A percentile compares a stretch with the other conserved stretches of the same genome.
Evolutionary conservation across 2,888 invertebrate species (phyloP).

Genomic region (Phengaris alcon): DNA sequence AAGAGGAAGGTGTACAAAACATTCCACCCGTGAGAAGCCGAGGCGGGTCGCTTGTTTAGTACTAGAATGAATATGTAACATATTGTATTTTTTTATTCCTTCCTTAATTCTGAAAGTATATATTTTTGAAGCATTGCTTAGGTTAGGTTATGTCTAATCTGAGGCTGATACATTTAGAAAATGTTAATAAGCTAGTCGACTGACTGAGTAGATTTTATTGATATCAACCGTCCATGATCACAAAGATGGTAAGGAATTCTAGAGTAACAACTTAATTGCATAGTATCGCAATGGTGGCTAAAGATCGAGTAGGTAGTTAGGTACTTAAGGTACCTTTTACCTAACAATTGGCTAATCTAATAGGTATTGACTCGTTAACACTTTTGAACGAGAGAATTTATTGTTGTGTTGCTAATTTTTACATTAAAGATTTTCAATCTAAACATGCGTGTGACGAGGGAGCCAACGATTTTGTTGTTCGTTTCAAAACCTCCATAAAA

Average conservation of each 20-base stretch:
- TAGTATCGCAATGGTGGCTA: not conserved
- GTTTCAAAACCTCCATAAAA: too few relatives aligned
- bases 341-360: not conserved
- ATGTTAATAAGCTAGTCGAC: not conserved
- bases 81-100: too few relatives aligned
- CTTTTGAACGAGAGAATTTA: not conserved
- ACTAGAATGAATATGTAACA: too few relatives aligned
- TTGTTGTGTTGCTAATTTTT: too few relatives aligned
- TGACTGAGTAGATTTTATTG: not conserved
- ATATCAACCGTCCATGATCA: conserved; percentile 1
- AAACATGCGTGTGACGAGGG: too few relatives aligned
- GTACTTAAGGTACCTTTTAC: not conserved
- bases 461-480: too few relatives aligned
- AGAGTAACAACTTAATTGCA: conserved; percentile 27
- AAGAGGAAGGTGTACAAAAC: too few relatives aligned
- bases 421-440: too few relatives aligned
- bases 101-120: too few relatives aligned
- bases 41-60: too few relatives aligned
- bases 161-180: not conserved
- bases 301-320: not conserved
- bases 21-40: too few relatives aligned
- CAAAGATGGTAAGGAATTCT: conserved; percentile 17
- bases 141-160: not conserved
- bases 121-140: too few relatives aligned
- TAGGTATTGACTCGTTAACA: not conserved